Conservation (phyloP, 1,140 invertebrate genomes). For the Delia radicum region DNA sequence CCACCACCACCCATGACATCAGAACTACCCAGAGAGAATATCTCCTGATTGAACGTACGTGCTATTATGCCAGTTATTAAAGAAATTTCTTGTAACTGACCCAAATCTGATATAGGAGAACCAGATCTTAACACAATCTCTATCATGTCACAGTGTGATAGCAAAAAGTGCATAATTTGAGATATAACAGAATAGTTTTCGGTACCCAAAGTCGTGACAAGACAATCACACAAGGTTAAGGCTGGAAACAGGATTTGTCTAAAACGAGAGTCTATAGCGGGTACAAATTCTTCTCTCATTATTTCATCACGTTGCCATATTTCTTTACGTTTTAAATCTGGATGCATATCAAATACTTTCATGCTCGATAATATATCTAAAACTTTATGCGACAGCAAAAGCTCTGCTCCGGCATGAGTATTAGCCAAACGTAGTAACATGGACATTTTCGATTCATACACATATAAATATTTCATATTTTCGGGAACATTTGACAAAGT, state of each 20-base stretch:
- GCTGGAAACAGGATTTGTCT: conserved; percentile 79
- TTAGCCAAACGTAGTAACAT: conserved; percentile 75
- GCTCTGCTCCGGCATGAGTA: conserved; percentile 71
- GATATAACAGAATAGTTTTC: conserved; percentile 78
- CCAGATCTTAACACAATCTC: conserved; percentile 71
- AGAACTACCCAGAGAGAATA: conserved; percentile 53
- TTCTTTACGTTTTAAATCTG: conserved; percentile 61
- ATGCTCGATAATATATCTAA: conserved; percentile 74
- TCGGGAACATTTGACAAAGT: conserved; percentile 70
- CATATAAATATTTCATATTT: conserved; percentile 74
- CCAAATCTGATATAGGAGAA: conserved; percentile 64
- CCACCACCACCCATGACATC: conserved; percentile 36
- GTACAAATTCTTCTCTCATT: conserved; percentile 59
- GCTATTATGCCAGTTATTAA: conserved; percentile 77
- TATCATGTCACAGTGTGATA: conserved; percentile 79
- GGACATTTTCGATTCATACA: conserved; percentile 87
- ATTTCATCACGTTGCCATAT: conserved; percentile 33
- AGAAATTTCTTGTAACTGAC: conserved; percentile 70
- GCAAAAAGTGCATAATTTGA: conserved; percentile 77
- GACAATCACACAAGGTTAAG: conserved; percentile 74
- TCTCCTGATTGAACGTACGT: conserved; percentile 65
- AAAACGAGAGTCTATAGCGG: conserved; percentile 68
- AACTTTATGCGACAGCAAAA: conserved; percentile 73
- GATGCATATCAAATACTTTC: conserved; percentile 75
- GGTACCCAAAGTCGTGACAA: conserved; percentile 78